Evolutionary conservation across 2,797 vertebrate genomes (phyloP).

Genomic region (Melopsittacus undulatus): DNA sequence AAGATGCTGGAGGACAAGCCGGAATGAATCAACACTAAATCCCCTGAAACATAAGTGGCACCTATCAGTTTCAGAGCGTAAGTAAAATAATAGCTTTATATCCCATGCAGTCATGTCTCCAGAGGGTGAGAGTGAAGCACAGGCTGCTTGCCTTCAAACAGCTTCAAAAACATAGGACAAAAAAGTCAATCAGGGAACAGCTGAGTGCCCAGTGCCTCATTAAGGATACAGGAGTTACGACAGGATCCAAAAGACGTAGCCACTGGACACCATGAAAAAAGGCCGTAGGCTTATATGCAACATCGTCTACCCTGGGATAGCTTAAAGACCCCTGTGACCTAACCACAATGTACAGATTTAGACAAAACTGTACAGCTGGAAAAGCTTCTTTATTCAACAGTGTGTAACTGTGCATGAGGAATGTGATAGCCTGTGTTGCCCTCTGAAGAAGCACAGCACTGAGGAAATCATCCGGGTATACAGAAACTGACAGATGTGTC

Average conservation of each 20-base stretch:
- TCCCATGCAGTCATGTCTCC: neutral
- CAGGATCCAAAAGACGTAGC: neutral
- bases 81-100: neutral
- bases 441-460: neutral
- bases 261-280: neutral
- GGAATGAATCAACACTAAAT: neutral
- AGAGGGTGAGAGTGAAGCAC: neutral
- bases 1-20: neutral
- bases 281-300: neutral
- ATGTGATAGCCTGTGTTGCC: neutral
- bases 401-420: neutral
- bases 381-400: neutral
- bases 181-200: neutral
- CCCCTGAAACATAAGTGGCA: neutral
- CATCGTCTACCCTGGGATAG: neutral
- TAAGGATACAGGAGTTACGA: neutral
- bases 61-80: neutral
- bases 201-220: neutral
- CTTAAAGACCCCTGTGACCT: neutral
- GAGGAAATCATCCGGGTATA: neutral
- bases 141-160: neutral
- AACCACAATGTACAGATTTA: neutral
- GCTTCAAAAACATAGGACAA: neutral
- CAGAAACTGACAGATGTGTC: neutral
- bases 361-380: neutral